Conservation (phyloP, 1,140 invertebrate genomes). For the Zaprionus nigranus region DNA sequence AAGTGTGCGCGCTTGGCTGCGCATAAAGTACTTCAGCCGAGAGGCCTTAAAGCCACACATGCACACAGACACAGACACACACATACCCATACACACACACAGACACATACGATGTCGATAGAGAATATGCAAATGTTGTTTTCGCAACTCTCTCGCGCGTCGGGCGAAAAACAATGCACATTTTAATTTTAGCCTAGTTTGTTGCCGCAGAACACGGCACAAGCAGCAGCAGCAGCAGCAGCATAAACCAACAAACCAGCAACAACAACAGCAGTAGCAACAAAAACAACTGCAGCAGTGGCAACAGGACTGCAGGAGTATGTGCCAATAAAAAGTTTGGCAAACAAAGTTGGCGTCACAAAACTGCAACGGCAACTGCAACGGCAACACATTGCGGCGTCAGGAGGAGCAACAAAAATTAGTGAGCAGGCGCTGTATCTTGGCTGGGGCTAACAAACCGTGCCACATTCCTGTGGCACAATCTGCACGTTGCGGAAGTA, state of each 20-base stretch:
- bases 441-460: constrained; percentile 20
- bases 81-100: background rate
- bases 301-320: constrained; percentile 62
- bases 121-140: constrained; percentile 66
- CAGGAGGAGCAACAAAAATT: constrained; percentile 53
- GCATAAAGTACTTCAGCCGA: constrained; percentile 22
- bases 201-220: constrained; percentile 66
- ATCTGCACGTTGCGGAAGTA: constrained; percentile 41
- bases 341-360: constrained; percentile 83
- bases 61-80: background rate
- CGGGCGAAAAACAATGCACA: constrained; percentile 66
- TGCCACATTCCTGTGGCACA: constrained; percentile 23
- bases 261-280: constrained; percentile 6
- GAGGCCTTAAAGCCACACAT: constrained; percentile 57
- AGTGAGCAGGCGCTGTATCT: constrained; percentile 38
- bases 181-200: constrained; percentile 79
- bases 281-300: constrained; percentile 8
- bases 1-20: constrained; percentile 44
- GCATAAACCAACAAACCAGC: constrained; percentile 19
- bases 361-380: constrained; percentile 64
- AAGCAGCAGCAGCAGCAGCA: constrained; percentile 13
- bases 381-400: constrained; percentile 27
- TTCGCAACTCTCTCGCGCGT: constrained; percentile 45
- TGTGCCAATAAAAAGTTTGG: constrained; percentile 83
- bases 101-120: constrained; percentile 5